Evolutionary conservation across 1,140 invertebrate species (phyloP), one percentile per base, ranked within the genome.

Genomic region (Trachymyrmex septentrionalis): DNA sequence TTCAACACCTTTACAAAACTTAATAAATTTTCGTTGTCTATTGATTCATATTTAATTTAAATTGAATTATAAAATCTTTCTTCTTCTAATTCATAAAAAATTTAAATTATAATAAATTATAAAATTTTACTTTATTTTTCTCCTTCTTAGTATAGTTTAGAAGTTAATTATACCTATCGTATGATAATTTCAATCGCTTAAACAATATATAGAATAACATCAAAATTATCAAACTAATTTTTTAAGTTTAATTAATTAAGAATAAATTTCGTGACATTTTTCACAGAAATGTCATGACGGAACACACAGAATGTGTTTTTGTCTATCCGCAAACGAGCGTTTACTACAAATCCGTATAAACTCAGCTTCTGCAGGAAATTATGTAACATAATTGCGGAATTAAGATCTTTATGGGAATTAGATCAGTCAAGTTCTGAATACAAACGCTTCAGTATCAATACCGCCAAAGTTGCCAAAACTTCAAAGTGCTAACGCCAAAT

Each of bases 391-490:
- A 82, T 82, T 72, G 78, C 44, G 34, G 78, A 72, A 82, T 82
- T 72, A 82, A 82, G 66, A 82, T 72, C 66, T 24, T 71, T 72
- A 82, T 48, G 53, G 53, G 66, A 82, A 72, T 59, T 82, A 81
- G 34, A 72, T 59, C 53, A 34, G 57, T 67, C 34, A 82, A 82
- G 53, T 82, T 82, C 53, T 21, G 21, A 67, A 3, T 44, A 72
- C 66, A 82, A 82, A 82, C 38, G 38, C 50, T 81, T 21, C 14
- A 69, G 53, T 53, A 59, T 82, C 78, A 71, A 82, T 82, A 72
- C 21, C 53, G 53, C 3, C 48, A 50, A 64, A 82, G 66, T 82
- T 82, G 66, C 66, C 66, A 71, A 71, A 81, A 66, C 66, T 59
- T 82, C 64, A 44, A 71, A 71, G 66, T 50, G 48, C 63, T 67